A percentile compares a stretch with the other conserved stretches of the same genome.
Evolutionary conservation across 1,140 invertebrate species (phyloP).

Genomic region (Conus ventricosus): DNA sequence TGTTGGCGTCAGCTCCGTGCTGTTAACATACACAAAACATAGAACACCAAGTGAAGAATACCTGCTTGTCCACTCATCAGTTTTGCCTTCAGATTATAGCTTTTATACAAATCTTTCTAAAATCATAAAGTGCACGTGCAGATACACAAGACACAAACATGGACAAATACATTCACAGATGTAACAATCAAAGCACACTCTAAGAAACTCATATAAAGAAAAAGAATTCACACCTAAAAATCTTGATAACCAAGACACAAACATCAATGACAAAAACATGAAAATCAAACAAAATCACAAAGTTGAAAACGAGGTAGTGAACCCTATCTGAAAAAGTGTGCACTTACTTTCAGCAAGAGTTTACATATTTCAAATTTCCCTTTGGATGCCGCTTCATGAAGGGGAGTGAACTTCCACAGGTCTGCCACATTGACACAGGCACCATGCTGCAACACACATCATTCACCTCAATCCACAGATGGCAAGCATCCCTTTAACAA

Average conservation of each 20-base stretch:
- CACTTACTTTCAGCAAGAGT: constrained; percentile 86
- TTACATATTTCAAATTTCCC: constrained; percentile 98
- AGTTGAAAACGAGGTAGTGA: not conserved
- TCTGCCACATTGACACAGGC: constrained; percentile 94
- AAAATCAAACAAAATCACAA: not conserved
- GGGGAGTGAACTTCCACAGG: constrained; percentile 95
- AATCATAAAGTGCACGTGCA: not conserved
- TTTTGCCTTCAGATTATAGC: constrained; percentile 30
- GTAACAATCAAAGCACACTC: too few relatives aligned
- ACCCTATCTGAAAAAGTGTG: not conserved
- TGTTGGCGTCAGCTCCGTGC: constrained; percentile 94
- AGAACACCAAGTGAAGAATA: not conserved
- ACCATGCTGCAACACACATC: constrained; percentile 78
- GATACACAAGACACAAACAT: not conserved
- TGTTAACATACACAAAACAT: constrained; percentile 65
- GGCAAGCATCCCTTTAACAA: not conserved
- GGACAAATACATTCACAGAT: too few relatives aligned
- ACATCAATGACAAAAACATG: too few relatives aligned
- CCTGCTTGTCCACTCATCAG: not conserved
- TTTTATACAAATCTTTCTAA: too few relatives aligned
- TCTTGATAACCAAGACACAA: too few relatives aligned
- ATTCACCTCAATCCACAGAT: not conserved
- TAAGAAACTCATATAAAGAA: too few relatives aligned
- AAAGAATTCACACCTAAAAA: too few relatives aligned
- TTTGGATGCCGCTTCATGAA: constrained; percentile 97